Evolutionary conservation across 2,888 invertebrate genomes (phyloP).

Genomic region (Kryphioiulus occultus): DNA sequence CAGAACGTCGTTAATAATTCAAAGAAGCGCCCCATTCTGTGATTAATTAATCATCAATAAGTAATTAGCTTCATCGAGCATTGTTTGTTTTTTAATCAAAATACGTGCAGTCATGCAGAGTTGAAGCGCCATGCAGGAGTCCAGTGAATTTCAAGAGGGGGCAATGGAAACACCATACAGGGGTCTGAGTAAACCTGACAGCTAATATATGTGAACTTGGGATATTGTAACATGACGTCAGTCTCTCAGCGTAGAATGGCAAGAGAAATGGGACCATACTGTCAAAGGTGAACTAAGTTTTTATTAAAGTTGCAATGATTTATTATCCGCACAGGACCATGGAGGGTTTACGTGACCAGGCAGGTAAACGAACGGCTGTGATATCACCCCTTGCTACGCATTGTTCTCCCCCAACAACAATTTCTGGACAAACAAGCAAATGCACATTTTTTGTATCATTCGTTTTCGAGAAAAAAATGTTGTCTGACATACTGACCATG

Average conservation of each 20-base stretch:
- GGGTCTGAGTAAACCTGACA: constrained; percentile 14
- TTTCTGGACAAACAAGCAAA: constrained; percentile 25
- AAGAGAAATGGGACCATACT: constrained; percentile 35
- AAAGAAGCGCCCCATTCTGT: not conserved
- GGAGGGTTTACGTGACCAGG: constrained; percentile 31
- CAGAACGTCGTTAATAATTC: not conserved
- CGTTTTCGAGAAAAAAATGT: not conserved
- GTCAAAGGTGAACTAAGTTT: constrained; percentile 16
- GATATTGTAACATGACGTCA: constrained; percentile 15
- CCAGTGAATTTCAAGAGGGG: not conserved
- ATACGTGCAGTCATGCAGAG: constrained; percentile 19
- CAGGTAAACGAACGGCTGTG: constrained; percentile 14
- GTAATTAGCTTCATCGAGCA: constrained; percentile 9
- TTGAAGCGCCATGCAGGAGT: not conserved
- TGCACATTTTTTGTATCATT: not conserved
- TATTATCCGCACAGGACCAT: not conserved
- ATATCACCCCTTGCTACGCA: not conserved
- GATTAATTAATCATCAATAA: constrained; percentile 29
- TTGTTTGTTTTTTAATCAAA: constrained; percentile 20
- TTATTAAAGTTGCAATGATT: constrained; percentile 12
- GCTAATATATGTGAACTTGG: not conserved
- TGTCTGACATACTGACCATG: constrained; percentile 14
- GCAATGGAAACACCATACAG: constrained; percentile 12
- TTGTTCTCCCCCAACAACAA: not conserved
- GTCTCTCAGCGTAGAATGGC: not conserved